Percentiles rank a stretch among this genome's conserved stretches.
phyloP scores from a whole-genome alignment of 2,888 invertebrate species.

The Dryocosmus kuriphilus region DNA sequence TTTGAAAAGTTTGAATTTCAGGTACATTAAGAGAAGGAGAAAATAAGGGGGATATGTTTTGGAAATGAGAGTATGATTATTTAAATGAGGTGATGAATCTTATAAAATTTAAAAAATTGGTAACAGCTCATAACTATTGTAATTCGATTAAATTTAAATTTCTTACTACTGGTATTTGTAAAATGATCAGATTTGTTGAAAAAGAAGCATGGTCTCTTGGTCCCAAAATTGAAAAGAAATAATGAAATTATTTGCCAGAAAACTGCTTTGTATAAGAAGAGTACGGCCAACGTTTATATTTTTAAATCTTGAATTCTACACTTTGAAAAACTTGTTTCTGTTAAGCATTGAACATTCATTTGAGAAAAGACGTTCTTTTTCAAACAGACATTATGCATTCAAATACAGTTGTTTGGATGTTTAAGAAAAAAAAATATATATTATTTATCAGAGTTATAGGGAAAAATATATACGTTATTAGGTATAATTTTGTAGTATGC shows the following conservation, averaged over 20 bases:
- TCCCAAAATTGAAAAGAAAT: constrained; percentile 20
- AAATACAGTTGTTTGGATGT: not conserved
- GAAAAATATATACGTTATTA: constrained; percentile 11
- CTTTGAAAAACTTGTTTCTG: not conserved
- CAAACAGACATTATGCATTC: not conserved
- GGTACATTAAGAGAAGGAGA: not conserved
- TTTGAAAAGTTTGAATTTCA: not conserved
- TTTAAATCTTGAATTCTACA: not conserved
- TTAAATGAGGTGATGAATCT: not conserved
- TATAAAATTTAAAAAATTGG: too few species aligned
- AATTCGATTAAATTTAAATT: too few species aligned
- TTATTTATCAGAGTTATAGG: not conserved
- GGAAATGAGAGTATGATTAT: constrained; percentile 20
- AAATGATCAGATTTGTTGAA: not conserved
- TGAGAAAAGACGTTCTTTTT: not conserved
- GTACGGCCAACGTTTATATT: not conserved
- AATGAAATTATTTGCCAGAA: not conserved
- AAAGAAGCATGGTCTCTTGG: not conserved
- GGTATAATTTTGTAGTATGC: not conserved
- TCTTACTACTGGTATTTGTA: not conserved
- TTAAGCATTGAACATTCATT: constrained; percentile 25
- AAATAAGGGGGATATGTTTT: not conserved
- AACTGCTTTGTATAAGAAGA: not conserved
- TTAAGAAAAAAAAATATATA: constrained; percentile 30
- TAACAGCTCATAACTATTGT: too few species aligned